Conservation (phyloP, 2,888 invertebrate species). For the Thumatha senex region DNA sequence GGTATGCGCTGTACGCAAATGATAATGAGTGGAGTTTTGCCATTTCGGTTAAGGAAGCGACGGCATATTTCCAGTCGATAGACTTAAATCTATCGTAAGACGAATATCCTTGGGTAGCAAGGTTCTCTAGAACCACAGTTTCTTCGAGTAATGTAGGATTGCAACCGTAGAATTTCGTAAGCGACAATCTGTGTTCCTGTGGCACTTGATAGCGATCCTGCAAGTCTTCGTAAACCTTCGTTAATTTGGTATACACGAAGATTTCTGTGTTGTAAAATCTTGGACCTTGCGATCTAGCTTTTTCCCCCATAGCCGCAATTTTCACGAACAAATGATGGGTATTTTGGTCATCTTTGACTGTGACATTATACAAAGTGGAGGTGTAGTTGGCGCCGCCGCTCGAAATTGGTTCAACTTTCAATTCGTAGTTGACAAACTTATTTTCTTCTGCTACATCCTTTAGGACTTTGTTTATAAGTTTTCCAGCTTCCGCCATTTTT, state of each 20-base stretch:
- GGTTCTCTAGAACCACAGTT: constrained; percentile 18
- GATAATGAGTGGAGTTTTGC: constrained; percentile 59
- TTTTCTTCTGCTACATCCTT: constrained; percentile 30
- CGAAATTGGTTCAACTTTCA: constrained; percentile 28
- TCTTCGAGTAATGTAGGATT: constrained; percentile 8
- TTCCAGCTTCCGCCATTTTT: constrained; percentile 12
- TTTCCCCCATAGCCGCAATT: constrained; percentile 43
- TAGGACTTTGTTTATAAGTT: constrained; percentile 17
- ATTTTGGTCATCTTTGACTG: constrained; percentile 23
- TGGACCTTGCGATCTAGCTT: neutral
- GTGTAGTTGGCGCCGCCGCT: constrained; percentile 50
- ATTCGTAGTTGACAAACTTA: constrained; percentile 23
- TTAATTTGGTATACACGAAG: constrained; percentile 8
- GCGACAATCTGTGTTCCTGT: constrained; percentile 9
- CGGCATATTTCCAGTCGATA: constrained; percentile 30
- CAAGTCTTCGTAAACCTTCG: constrained; percentile 5
- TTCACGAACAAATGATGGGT: constrained; percentile 53
- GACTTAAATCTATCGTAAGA: constrained; percentile 29
- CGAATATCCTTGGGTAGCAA: constrained; percentile 28
- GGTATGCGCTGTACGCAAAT: constrained; percentile 36
- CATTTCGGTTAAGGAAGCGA: constrained; percentile 41
- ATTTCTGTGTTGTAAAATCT: constrained; percentile 10
- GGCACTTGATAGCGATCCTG: constrained; percentile 11
- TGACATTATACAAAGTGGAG: constrained; percentile 33
- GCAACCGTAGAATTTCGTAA: constrained; percentile 14